Evolutionary conservation across 2,797 vertebrate species (phyloP), one percentile per base, ranked within the genome.

Genomic region (Cyprinodon diabolis): DNA sequence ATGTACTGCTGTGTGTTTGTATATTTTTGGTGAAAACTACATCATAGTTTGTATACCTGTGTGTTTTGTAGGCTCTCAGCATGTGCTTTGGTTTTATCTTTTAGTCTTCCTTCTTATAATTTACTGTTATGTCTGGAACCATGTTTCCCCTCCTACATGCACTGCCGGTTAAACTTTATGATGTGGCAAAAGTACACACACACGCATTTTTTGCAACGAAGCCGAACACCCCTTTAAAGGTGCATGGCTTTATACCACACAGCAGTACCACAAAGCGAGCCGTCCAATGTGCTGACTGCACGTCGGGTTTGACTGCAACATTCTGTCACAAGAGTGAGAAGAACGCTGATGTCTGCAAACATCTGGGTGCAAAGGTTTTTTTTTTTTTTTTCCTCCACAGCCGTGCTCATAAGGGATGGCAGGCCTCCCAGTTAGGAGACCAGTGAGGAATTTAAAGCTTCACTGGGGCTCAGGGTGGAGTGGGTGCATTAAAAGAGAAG

Each of bases 371-470:
- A 86, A 92, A 76, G 75, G 57, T 62, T 76, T 83, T 84, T 63
- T 21, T 45, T 23, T 14, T 14, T 23, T 9, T 13, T 12, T 65
- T 65, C n/a, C 62, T 87, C 75, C 84, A 70, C 70, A 62, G 87
- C 58, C 74, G 17, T 60, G 68, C 88, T 89, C 67, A 80, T 74
- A 86, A 72, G 74, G 49, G 72, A 81, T 57, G 71, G 86, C 89
- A 40, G n/a, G 79, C 75, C 73, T 82, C 86, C 77, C 83, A 84
- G 90, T 93, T 93, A 84, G 88, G 90, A 87, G 68, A 70, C 60
- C 75, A 43, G 85, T 87, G 90, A 87, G 93, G 92, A 94, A 95
- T 94, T 89, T 92, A 87, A 86, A 89, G 90, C 91, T 89, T 83
- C 80, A 60, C 82, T 87, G 83, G 69, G 74, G 79, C 72, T 89